A percentile compares a stretch with the other conserved stretches of the same genome.
Conservation (phyloP, 2,113 vertebrate species). For the Crotalus tigris region DNA sequence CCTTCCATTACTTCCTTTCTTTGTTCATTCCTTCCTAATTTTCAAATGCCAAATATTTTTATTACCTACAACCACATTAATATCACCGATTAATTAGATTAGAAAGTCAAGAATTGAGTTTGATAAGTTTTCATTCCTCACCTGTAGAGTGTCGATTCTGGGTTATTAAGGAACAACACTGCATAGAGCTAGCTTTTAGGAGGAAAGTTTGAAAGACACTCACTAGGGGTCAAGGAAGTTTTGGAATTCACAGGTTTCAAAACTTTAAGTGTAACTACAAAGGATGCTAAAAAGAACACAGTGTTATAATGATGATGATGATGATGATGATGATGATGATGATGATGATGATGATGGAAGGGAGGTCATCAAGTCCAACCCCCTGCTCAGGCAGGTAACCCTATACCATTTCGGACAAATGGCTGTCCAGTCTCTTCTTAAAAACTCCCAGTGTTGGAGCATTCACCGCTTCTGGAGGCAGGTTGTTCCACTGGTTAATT, state of each 20-base stretch:
- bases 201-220: slow-evolving; percentile 38
- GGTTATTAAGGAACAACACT: slow-evolving; percentile 49
- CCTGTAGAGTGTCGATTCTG: slow-evolving; percentile 34
- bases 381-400: too few relatives aligned
- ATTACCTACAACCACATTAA: slow-evolving; percentile 51
- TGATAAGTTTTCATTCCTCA: slow-evolving; percentile 39
- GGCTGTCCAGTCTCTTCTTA: too few relatives aligned
- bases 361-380: too few relatives aligned
- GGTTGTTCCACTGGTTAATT: too few relatives aligned
- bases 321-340: too few relatives aligned
- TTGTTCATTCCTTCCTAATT: slow-evolving; percentile 13
- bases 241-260: slow-evolving; percentile 33
- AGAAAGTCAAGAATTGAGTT: slow-evolving; percentile 28
- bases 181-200: not conserved
- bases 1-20: too few relatives aligned
- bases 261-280: not conserved
- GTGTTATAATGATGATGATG: fast-evolving
- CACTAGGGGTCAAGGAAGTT: slow-evolving; percentile 35
- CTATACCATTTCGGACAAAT: too few relatives aligned
- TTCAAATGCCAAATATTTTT: slow-evolving; percentile 59
- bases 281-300: slow-evolving; percentile 53
- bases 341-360: too few relatives aligned
- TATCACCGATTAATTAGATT: slow-evolving; percentile 46
- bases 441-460: too few relatives aligned
- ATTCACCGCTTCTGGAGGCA: too few relatives aligned